A percentile compares a stretch with the other conserved stretches of the same genome.
Conservation (phyloP, 2,888 invertebrate species). For the Adelphocoris suturalis region DNA sequence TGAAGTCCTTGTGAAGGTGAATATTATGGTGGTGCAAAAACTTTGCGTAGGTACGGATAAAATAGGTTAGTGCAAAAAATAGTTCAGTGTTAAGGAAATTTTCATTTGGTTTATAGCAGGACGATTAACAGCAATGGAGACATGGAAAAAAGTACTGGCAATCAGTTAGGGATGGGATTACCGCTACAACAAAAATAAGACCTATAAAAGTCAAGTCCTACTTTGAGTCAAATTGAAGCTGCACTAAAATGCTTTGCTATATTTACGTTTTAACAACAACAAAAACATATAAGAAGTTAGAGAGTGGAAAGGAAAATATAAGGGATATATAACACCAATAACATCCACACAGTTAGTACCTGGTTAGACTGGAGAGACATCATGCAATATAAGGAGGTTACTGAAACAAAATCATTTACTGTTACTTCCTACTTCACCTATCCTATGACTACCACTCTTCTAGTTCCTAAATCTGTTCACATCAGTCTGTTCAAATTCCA, state of each 20-base stretch:
- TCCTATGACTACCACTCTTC: constrained; percentile 74
- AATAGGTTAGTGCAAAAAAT: too few species aligned
- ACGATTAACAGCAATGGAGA: neutral
- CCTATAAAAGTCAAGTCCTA: constrained; percentile 10
- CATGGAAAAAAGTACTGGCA: too few species aligned
- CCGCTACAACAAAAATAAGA: constrained; percentile 57
- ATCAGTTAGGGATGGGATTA: neutral
- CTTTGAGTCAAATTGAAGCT: constrained; percentile 66
- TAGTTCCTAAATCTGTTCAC: constrained; percentile 70
- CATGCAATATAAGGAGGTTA: constrained; percentile 77
- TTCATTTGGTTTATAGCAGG: neutral
- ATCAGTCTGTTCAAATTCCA: constrained; percentile 34
- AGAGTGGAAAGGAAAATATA: constrained; percentile 74
- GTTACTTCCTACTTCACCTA: constrained; percentile 75
- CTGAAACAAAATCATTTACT: constrained; percentile 77
- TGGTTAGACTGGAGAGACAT: constrained; percentile 77
- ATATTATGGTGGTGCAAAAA: too few species aligned
- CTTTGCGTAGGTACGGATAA: too few species aligned
- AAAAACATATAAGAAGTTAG: constrained; percentile 68
- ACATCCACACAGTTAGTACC: constrained; percentile 76
- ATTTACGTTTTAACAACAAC: constrained; percentile 69
- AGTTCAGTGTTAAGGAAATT: neutral
- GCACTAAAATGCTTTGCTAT: constrained; percentile 74
- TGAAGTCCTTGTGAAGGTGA: too few species aligned
- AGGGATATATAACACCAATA: constrained; percentile 75